A percentile compares a stretch with the other conserved stretches of the same genome.
These are phyloP conservation scores for Charadrius vociferus DNA, from an alignment of 2,113 vertebrate species.

Conservation along the genomic window DNA sequence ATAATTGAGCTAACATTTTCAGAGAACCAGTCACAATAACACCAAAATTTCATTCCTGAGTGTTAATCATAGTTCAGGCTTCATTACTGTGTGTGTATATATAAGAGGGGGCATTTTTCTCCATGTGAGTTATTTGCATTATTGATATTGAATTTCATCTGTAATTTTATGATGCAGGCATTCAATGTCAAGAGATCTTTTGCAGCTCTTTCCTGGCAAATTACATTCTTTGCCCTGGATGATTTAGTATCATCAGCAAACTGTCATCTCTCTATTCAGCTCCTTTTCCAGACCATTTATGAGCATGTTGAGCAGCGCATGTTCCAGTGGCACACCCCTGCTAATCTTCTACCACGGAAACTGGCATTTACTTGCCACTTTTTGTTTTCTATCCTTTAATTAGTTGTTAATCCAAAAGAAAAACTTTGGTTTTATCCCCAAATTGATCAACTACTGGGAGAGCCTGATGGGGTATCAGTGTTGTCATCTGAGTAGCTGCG, in stretches of 20 bases:
- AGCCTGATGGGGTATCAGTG: not conserved
- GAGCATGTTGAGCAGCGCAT: slow-evolving; percentile 3
- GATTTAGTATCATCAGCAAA: slow-evolving; percentile 50
- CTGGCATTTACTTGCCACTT: not conserved
- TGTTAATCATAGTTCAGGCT: not conserved
- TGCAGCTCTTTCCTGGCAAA: slow-evolving; percentile 34
- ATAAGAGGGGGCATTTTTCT: not conserved
- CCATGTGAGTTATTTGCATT: not conserved
- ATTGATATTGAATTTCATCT: slow-evolving; percentile 12
- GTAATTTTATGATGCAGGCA: slow-evolving; percentile 15
- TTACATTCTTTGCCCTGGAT: slow-evolving; percentile 41
- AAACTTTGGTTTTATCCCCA: not conserved
- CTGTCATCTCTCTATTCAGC: slow-evolving; percentile 33
- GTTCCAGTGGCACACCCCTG: not conserved
- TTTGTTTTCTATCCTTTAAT: not conserved
- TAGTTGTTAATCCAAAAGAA: not conserved
- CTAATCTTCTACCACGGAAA: not conserved
- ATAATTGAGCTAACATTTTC: not conserved
- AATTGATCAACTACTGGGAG: not conserved
- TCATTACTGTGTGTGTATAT: not conserved
- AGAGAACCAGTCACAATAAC: not conserved
- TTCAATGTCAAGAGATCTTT: slow-evolving; percentile 33
- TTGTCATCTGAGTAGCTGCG: not conserved
- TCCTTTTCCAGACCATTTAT: slow-evolving; percentile 66
- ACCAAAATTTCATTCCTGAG: not conserved